Conservation (phyloP, 2,888 invertebrate genomes). For the Tenodera sinensis region DNA sequence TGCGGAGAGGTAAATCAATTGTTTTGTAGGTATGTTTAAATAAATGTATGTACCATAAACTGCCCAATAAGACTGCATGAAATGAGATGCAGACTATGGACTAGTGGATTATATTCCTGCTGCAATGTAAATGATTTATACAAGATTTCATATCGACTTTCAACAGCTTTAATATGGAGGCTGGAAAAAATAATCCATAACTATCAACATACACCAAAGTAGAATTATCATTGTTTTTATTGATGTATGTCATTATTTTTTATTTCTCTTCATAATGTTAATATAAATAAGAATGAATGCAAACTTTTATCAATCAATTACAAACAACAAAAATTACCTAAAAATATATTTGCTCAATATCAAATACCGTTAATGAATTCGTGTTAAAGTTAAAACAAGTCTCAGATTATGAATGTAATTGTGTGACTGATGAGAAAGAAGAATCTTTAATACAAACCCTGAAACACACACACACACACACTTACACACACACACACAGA, state of each 20-base stretch:
- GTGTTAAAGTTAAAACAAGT: slow-evolving; percentile 26
- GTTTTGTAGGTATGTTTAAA: not conserved
- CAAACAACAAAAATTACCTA: slow-evolving; percentile 18
- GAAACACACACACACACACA: not conserved
- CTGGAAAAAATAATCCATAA: slow-evolving; percentile 10
- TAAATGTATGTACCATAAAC: not conserved
- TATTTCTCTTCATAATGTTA: slow-evolving; percentile 17
- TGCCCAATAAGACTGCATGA: not conserved
- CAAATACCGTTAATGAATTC: slow-evolving; percentile 25
- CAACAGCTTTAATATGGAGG: not conserved
- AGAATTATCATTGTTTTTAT: slow-evolving; percentile 21
- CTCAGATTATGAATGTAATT: slow-evolving; percentile 6
- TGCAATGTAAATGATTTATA: slow-evolving; percentile 20
- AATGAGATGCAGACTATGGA: not conserved
- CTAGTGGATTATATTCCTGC: not conserved
- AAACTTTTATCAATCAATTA: slow-evolving; percentile 25
- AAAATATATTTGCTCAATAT: slow-evolving; percentile 30
- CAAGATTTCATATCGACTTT: slow-evolving; percentile 28
- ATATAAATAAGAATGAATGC: slow-evolving; percentile 5
- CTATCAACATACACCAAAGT: slow-evolving; percentile 24
- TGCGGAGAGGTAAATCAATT: not conserved
- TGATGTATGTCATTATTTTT: slow-evolving; percentile 16
- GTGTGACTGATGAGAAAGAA: slow-evolving; percentile 2
- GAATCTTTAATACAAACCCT: not conserved
- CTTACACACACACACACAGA: not conserved